Evolutionary conservation across 2,888 invertebrate genomes (phyloP).

Genomic region (Colletes collaris): DNA sequence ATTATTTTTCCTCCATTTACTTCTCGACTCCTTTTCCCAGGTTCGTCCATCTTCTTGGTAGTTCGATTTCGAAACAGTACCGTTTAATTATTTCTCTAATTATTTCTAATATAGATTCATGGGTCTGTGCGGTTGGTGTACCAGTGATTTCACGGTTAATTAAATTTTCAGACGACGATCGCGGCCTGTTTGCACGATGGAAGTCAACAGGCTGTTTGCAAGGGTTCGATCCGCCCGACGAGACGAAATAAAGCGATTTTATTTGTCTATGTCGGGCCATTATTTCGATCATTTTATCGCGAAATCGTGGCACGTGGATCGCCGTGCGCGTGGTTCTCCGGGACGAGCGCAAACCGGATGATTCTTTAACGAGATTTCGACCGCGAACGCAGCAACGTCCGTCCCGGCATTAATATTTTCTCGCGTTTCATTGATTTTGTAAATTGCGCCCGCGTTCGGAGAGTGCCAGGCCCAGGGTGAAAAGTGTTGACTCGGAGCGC

Average conservation of each 20-base stretch:
- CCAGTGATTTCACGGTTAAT: slow-evolving; percentile 1
- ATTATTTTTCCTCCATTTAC: no score
- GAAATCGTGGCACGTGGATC: slow-evolving; percentile 6
- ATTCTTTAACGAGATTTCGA: slow-evolving; percentile 54
- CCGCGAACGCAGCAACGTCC: slow-evolving; percentile 23
- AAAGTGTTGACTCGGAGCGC: no score
- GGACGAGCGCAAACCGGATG: slow-evolving; percentile 36
- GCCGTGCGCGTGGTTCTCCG: slow-evolving; percentile 11
- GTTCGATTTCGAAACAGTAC: no score
- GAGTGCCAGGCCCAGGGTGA: no score
- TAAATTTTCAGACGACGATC: slow-evolving; percentile 47
- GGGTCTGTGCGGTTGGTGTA: no score
- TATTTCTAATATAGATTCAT: no score
- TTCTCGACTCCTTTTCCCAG: no score
- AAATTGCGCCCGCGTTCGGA: slow-evolving; percentile 30
- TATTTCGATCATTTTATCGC: slow-evolving; percentile 42
- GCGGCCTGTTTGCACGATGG: slow-evolving; percentile 21
- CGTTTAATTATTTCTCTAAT: no score
- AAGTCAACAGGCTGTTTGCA: slow-evolving; percentile 21
- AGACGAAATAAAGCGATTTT: slow-evolving; percentile 48
- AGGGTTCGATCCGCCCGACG: slow-evolving; percentile 11
- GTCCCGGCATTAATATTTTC: slow-evolving; percentile 52
- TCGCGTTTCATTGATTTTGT: slow-evolving; percentile 55
- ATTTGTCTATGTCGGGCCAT: slow-evolving; percentile 38
- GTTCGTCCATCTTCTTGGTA: no score